Base-by-base conservation (phyloP, 2,888 invertebrate genomes). In the Lutraria lutraria region DNA sequence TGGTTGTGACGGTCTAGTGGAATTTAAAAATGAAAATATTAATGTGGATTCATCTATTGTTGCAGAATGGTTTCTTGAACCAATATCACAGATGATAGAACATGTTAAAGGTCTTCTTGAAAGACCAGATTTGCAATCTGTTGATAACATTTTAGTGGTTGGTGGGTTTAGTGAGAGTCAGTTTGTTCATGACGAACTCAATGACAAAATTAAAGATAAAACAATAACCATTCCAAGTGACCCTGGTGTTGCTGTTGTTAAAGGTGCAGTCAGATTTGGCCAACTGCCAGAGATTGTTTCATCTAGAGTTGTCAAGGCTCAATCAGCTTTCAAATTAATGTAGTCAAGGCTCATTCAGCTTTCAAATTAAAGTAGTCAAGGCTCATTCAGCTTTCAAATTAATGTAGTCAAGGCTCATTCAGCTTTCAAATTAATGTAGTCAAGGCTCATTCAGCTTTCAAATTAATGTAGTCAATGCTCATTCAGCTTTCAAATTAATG, bases 151-250 rank as follows among this genome's bases (percentile, higher is more conserved):
- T 16, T 34, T 90, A n/a, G 87, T 90, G 79, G 90, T 90, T 52
- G 90, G 90, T 25, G 90, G 90, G 10, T 90, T 90, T 85, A 82
- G 85, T 16, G 90, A 90, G 80, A 84, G 90, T 81, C 82, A 86
- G 60, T 31, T 90, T 13, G 83, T 90, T 13, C 90, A 90, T 43
- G 83, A 85, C 19, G 68, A 83, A 19, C 52, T 90, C 0, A 82
- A 80, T 29, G 43, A 84, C 19, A 68, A 81, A 63, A 60, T 90
- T 21, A 31, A 25, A 4, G 85, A 87, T 68, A 90, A 88, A 56
- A 31, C 63, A n/a, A 21, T 87, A 4, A 88, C 86, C 3, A 87
- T 90, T 52, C 90, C 90, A n/a, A 81, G 85, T 34, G 90, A 89
- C 19, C 82, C 89, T 8, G 88, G 90, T 13, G n/a, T 91, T 53